Evolutionary conservation across 2,888 invertebrate genomes (phyloP).

Genomic region (Drosophila barbarae): DNA sequence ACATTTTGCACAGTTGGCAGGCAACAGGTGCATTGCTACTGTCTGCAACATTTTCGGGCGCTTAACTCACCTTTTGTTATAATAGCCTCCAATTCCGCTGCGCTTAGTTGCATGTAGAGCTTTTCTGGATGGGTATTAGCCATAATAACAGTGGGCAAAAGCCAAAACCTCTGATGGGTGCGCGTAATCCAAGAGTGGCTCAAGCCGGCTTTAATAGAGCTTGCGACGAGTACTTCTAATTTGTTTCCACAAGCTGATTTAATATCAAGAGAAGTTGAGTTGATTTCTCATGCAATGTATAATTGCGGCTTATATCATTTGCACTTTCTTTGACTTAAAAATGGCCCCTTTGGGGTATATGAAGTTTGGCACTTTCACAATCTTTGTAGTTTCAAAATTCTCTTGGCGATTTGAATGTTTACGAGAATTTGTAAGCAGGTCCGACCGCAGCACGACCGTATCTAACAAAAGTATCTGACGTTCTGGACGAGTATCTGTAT

Average conservation of each 20-base stretch:
- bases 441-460: conserved; percentile 53
- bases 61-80: conserved; percentile 77
- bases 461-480: conserved; percentile 50
- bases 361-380: conserved; percentile 15
- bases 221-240: neutral
- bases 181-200: conserved; percentile 64
- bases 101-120: conserved; percentile 77
- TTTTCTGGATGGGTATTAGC: conserved; percentile 59
- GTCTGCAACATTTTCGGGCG: neutral
- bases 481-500: conserved; percentile 41
- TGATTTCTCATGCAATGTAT: conserved; percentile 1
- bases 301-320: conserved; percentile 4
- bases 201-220: conserved; percentile 12
- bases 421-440: conserved; percentile 16
- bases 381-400: conserved; percentile 4
- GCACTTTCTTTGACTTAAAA: conserved; percentile 25
- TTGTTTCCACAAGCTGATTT: conserved; percentile 3
- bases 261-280: conserved; percentile 1
- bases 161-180: conserved; percentile 17
- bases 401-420: conserved; percentile 17
- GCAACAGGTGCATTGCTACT: conserved; percentile 46
- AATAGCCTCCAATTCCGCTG: conserved; percentile 78
- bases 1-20: neutral
- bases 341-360: neutral
- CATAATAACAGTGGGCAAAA: conserved; percentile 43